These are phyloP conservation scores for Todiramphus saurophagus DNA, from an alignment of 2,113 vertebrate species.

Conservation along the genomic window DNA sequence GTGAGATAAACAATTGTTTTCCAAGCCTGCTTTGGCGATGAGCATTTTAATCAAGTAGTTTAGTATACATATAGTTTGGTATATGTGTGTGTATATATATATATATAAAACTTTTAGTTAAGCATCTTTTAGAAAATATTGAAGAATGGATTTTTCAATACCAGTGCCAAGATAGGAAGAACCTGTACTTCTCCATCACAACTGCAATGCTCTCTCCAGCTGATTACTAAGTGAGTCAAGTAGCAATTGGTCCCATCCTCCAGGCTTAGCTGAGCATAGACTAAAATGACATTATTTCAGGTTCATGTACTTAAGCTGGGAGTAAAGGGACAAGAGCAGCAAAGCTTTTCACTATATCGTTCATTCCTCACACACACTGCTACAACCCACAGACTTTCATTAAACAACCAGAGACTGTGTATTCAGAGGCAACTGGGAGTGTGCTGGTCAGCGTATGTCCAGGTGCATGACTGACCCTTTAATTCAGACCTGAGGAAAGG, in stretches of 20 bases:
- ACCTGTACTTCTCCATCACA: neutral
- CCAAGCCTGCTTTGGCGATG: neutral
- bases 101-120: neutral
- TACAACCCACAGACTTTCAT: neutral
- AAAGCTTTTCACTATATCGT: neutral
- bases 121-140: neutral
- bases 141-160: neutral
- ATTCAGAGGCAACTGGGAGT: neutral
- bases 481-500: neutral
- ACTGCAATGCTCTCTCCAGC: neutral
- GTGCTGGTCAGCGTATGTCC: neutral
- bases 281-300: neutral
- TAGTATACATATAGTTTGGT: neutral
- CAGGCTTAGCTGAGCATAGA: neutral
- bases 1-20: neutral
- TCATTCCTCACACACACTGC: neutral
- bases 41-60: neutral
- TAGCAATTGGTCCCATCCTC: neutral
- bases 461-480: neutral
- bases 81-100: too few relatives aligned
- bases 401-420: neutral
- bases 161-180: neutral
- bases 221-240: neutral
- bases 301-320: neutral
- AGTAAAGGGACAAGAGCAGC: neutral